A percentile compares a stretch with the other conserved stretches of the same genome.
Evolutionary conservation across 1,140 invertebrate genomes (phyloP).

Genomic region (Rhynchophorus ferrugineus): DNA sequence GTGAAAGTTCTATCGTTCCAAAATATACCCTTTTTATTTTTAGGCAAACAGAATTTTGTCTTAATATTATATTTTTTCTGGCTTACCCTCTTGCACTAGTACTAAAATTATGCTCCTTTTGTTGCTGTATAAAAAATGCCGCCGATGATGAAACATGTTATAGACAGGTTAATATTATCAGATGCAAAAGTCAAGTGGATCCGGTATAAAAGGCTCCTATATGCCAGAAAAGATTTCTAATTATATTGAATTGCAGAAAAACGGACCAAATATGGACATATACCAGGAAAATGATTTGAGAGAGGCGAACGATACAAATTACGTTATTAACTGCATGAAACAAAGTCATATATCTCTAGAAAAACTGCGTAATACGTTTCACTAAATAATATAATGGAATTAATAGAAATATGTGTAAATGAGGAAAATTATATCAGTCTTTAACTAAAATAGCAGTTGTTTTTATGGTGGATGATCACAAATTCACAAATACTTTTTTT

Average conservation of each 20-base stretch:
- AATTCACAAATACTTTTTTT: too few species aligned
- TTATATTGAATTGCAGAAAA: constrained; percentile 11
- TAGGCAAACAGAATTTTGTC: constrained; percentile 34
- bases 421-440: too few species aligned
- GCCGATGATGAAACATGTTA: constrained; percentile 23
- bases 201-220: neutral
- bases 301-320: constrained; percentile 33
- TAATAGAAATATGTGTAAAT: neutral
- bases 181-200: constrained; percentile 6
- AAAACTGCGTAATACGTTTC: constrained; percentile 1
- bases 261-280: constrained; percentile 24
- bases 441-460: too few species aligned
- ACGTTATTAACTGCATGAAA: constrained; percentile 30
- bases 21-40: constrained; percentile 12
- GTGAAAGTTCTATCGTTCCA: too few species aligned
- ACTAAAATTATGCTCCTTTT: constrained; percentile 23
- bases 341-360: constrained; percentile 28
- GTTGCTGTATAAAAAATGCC: constrained; percentile 26
- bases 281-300: constrained; percentile 29
- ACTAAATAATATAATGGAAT: too few species aligned
- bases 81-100: constrained; percentile 33
- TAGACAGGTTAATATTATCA: constrained; percentile 27
- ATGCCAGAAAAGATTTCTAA: neutral
- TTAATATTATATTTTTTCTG: constrained; percentile 38
- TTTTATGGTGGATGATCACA: too few species aligned